Percentiles rank a stretch among this genome's conserved stretches.
Evolutionary conservation across 1,140 invertebrate genomes (phyloP).

Genomic region (Copidosoma floridanum): DNA sequence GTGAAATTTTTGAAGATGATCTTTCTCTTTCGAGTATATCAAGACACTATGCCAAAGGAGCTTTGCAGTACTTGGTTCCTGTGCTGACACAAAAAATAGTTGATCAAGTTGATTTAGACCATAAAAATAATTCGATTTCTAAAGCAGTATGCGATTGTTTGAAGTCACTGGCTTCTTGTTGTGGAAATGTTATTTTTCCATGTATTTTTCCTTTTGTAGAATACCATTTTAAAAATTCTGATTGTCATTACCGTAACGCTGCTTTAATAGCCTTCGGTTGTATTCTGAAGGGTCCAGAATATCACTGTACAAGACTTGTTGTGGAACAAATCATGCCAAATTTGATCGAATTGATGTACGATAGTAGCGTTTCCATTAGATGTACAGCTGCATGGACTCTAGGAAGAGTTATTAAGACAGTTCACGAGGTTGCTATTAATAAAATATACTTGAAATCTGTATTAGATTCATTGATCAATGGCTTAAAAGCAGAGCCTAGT

Average conservation of each 20-base stretch:
- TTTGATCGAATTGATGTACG: constrained; percentile 91
- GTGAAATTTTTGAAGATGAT: constrained; percentile 89
- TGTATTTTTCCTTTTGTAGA: constrained; percentile 97
- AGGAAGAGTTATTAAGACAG: constrained; percentile 94
- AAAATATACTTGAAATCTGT: constrained; percentile 80
- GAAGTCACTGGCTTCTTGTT: constrained; percentile 95
- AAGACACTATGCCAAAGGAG: constrained; percentile 92
- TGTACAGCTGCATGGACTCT: constrained; percentile 99
- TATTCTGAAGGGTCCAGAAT: constrained; percentile 91
- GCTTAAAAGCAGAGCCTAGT: constrained; percentile 87
- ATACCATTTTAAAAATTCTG: constrained; percentile 86
- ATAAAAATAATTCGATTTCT: constrained; percentile 99
- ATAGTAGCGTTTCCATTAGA: constrained; percentile 86
- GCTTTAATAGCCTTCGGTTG: constrained; percentile 99
- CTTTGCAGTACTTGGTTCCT: constrained; percentile 91
- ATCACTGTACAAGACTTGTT: constrained; percentile 82
- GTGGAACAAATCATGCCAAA: constrained; percentile 96
- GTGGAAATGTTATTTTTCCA: constrained; percentile 93
- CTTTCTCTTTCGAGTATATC: constrained; percentile 87
- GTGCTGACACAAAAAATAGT: constrained; percentile 92
- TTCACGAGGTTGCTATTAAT: constrained; percentile 94
- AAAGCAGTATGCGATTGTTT: constrained; percentile 99
- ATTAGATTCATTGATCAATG: constrained; percentile 85
- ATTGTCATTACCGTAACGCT: constrained; percentile 96
- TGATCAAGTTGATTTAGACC: constrained; percentile 90